These are phyloP conservation scores for Zele albiditarsus DNA, from an alignment of 2,888 invertebrate genomes.

Conservation along the genomic window DNA sequence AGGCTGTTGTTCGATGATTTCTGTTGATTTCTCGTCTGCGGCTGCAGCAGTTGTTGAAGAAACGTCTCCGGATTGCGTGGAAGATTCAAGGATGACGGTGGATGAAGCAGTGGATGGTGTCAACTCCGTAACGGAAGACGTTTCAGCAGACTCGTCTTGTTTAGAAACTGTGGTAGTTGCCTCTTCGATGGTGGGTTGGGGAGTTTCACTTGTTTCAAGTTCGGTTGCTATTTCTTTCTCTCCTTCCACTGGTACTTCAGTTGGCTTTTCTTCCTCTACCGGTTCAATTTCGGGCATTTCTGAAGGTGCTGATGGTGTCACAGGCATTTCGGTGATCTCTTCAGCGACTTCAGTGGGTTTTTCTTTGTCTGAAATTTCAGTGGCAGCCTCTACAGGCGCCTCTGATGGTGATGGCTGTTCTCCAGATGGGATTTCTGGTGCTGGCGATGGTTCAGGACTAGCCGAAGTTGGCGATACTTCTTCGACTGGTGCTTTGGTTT, in stretches of 20 bases:
- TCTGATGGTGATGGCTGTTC: neutral
- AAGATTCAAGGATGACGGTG: slow-evolving; percentile 32
- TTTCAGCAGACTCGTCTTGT: slow-evolving; percentile 9
- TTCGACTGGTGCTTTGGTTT: slow-evolving; percentile 24
- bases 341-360: slow-evolving; percentile 16
- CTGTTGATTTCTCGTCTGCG: slow-evolving; percentile 43
- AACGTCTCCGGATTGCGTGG: slow-evolving; percentile 36
- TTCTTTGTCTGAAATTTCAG: slow-evolving; percentile 27
- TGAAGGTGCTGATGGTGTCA: neutral
- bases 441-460: neutral
- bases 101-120: slow-evolving; percentile 12
- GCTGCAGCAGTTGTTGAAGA: slow-evolving; percentile 38
- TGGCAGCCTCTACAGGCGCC: neutral
- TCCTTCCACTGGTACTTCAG: slow-evolving; percentile 41
- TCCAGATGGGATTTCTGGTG: neutral
- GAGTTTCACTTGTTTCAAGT: slow-evolving; percentile 15
- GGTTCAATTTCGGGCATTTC: neutral
- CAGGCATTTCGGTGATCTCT: neutral
- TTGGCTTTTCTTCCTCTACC: slow-evolving; percentile 33
- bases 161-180: neutral
- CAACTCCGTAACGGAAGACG: slow-evolving; percentile 4
- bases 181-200: slow-evolving; percentile 58
- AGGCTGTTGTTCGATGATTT: slow-evolving; percentile 39
- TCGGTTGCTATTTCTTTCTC: slow-evolving; percentile 28
- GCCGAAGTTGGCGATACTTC: slow-evolving; percentile 16